Percentiles rank a stretch among this genome's conserved stretches.
Conservation (phyloP, 2,888 invertebrate species). For the Drosophila paramelanica region DNA sequence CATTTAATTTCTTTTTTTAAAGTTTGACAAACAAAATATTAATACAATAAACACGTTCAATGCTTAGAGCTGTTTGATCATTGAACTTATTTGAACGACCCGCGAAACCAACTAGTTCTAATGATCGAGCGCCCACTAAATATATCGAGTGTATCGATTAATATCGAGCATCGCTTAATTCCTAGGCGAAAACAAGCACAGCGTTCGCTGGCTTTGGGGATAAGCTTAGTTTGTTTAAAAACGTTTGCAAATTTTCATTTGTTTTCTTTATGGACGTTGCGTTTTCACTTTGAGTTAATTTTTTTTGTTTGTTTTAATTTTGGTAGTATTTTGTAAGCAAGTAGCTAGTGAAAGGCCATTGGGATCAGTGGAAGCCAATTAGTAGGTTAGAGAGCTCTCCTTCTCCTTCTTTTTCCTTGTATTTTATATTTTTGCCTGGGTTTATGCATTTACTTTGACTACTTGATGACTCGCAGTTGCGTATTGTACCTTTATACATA, state of each 20-base stretch:
- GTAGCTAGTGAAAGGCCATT: constrained; percentile 29
- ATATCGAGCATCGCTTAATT: constrained; percentile 33
- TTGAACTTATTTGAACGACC: background rate
- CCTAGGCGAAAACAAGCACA: constrained; percentile 25
- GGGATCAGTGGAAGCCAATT: constrained; percentile 47
- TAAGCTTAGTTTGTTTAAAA: constrained; percentile 37
- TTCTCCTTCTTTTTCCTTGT: background rate
- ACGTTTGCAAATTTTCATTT: constrained; percentile 29
- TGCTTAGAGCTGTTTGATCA: too few relatives aligned
- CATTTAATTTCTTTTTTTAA: background rate
- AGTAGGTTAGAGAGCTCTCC: constrained; percentile 9
- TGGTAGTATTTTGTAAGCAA: constrained; percentile 14
- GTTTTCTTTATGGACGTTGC: constrained; percentile 61
- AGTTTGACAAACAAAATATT: background rate
- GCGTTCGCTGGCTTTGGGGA: constrained; percentile 23
- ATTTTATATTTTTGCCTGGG: constrained; percentile 13
- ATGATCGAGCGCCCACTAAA: background rate
- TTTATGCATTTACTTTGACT: constrained; percentile 23
- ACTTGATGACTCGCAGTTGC: constrained; percentile 38
- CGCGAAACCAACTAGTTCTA: background rate
- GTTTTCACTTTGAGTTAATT: constrained; percentile 53
- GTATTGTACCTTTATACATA: constrained; percentile 30
- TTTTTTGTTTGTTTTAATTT: background rate
- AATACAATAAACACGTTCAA: background rate
- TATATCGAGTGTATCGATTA: constrained; percentile 4